Percentiles rank a stretch among this genome's conserved stretches.
Evolutionary conservation across 2,797 vertebrate genomes (phyloP).

Genomic region (Rhinoraja longicauda): DNA sequence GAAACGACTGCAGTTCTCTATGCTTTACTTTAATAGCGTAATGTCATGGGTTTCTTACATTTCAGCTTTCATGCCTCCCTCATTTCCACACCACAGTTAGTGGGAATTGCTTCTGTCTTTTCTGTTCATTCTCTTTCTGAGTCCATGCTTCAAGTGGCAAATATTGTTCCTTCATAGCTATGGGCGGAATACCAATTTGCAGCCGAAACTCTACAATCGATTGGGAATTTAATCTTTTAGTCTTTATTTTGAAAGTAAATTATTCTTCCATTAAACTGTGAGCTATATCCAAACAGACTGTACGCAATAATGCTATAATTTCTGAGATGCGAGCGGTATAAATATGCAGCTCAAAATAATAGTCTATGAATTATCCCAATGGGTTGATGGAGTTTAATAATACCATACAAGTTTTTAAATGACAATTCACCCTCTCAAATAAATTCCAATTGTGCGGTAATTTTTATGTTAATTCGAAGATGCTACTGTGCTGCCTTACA

Average conservation of each 20-base stretch:
- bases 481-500: conserved; percentile 15
- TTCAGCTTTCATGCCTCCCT: neutral
- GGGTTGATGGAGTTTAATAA: neutral
- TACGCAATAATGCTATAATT: neutral
- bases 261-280: neutral
- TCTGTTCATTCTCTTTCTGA: neutral
- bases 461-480: conserved; percentile 36
- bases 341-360: conserved; percentile 1
- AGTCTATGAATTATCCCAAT: neutral
- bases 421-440: conserved; percentile 22
- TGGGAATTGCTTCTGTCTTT: conserved; percentile 13
- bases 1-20: conserved; percentile 9
- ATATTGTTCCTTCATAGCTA: neutral
- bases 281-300: neutral
- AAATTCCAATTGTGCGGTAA: neutral
- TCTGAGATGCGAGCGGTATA: neutral
- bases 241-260: neutral
- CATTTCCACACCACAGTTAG: conserved; percentile 17
- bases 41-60: conserved; percentile 25
- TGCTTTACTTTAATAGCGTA: conserved; percentile 19
- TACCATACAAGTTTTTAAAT: neutral
- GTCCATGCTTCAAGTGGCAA: conserved; percentile 11
- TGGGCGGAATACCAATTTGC: neutral
- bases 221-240: neutral
- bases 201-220: neutral